Conservation (phyloP, 2,888 invertebrate genomes). For the Pegoplata infirma region DNA sequence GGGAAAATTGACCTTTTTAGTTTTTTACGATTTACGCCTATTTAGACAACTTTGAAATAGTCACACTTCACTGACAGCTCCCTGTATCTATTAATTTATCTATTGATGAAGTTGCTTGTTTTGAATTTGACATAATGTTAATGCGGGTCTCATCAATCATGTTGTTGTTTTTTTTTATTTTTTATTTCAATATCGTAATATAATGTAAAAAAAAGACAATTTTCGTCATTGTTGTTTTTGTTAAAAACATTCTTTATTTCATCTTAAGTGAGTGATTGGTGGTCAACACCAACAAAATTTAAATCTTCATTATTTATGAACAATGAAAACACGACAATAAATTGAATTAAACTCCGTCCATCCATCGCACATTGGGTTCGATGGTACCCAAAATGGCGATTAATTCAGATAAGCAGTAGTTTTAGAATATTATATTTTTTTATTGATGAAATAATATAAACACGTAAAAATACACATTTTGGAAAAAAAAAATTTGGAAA, state of each 20-base stretch:
- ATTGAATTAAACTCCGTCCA: background rate
- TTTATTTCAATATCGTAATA: background rate
- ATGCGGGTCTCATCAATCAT: conserved; percentile 54
- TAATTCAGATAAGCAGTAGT: too few relatives aligned
- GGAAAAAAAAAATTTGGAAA: too few relatives aligned
- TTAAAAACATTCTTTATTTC: background rate
- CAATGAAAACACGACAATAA: conserved; percentile 29
- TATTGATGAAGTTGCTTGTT: conserved; percentile 14
- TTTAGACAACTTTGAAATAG: too few relatives aligned
- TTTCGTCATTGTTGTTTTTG: background rate
- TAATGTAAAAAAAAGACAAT: background rate
- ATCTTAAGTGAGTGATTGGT: background rate
- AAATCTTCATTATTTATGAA: conserved; percentile 5
- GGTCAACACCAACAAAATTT: background rate
- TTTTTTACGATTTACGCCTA: too few relatives aligned
- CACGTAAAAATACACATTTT: too few relatives aligned
- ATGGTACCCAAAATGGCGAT: too few relatives aligned
- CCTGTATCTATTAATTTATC: background rate
- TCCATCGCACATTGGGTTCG: too few relatives aligned
- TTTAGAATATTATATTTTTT: too few relatives aligned
- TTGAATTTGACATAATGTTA: conserved; percentile 46
- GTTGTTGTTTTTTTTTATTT: conserved; percentile 1
- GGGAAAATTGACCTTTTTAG: too few relatives aligned
- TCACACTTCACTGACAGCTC: too few relatives aligned
- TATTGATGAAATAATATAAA: too few relatives aligned